Conservation (phyloP, 2,888 invertebrate genomes). For the Cryptophagus acutangulus region DNA sequence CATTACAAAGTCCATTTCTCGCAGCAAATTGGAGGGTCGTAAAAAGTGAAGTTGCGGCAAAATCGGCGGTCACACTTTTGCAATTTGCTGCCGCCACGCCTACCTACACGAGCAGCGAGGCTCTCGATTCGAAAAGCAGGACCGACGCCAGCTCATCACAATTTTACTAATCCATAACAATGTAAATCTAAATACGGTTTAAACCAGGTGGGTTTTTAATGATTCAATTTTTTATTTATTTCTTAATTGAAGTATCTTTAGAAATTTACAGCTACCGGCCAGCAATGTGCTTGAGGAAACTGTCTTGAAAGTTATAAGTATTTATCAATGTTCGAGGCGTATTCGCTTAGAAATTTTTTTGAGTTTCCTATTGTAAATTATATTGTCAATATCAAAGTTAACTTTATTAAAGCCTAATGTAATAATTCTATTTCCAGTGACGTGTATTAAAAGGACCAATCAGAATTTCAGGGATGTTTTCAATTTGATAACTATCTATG, state of each 20-base stretch:
- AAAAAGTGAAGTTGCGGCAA: slow-evolving; percentile 42
- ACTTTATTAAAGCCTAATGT: too few species aligned
- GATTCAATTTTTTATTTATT: neutral
- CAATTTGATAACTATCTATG: too few species aligned
- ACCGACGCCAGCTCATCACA: slow-evolving; percentile 19
- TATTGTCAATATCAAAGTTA: neutral
- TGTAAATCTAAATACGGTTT: neutral
- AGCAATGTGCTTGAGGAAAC: too few species aligned
- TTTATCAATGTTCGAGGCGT: too few species aligned
- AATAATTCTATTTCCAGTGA: too few species aligned
- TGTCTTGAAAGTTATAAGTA: too few species aligned
- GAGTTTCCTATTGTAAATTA: neutral
- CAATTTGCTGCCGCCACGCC: slow-evolving; percentile 44
- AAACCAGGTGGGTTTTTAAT: neutral
- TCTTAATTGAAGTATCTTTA: neutral
- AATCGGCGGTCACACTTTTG: slow-evolving; percentile 44
- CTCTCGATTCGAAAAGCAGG: slow-evolving; percentile 18
- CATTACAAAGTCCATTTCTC: slow-evolving; percentile 41
- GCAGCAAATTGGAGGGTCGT: slow-evolving; percentile 46
- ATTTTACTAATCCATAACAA: too few species aligned
- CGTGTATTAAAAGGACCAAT: too few species aligned
- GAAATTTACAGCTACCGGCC: neutral
- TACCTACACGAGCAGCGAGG: slow-evolving; percentile 32
- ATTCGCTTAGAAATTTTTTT: too few species aligned
- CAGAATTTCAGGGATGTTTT: too few species aligned